Evolutionary conservation across 2,113 vertebrate genomes (phyloP).

Genomic region (Spilogale gracilis): DNA sequence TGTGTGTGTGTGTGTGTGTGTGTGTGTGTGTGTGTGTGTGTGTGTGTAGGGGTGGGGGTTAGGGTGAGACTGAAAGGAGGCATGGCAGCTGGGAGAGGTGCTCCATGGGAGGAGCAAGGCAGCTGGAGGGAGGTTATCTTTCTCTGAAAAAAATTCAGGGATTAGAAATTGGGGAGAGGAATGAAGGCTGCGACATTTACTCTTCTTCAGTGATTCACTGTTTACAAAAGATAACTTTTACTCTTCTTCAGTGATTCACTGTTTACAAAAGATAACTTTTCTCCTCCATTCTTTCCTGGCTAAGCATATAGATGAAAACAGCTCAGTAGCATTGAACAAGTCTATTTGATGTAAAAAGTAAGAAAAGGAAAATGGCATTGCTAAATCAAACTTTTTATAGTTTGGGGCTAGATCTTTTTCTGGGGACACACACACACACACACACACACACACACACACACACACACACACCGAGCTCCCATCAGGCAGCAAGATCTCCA

Average conservation of each 20-base stretch:
- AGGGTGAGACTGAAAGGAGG: not conserved
- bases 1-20: no score
- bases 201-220: not conserved
- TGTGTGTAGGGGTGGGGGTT: not conserved
- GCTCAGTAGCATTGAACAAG: not conserved
- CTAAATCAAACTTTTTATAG: not conserved
- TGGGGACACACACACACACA: not conserved
- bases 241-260: not conserved
- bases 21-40: no score
- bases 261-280: not conserved
- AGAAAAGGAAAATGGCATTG: not conserved
- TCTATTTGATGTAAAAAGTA: not conserved
- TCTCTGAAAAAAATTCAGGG: slow-evolving; percentile 51
- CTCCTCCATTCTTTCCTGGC: not conserved
- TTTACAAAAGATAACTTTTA: not conserved
- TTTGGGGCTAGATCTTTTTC: slow-evolving; percentile 23
- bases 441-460: not conserved
- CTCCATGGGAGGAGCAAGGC: not conserved
- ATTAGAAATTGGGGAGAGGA: slow-evolving; percentile 33
- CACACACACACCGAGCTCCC: not conserved
- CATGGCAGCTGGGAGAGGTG: not conserved
- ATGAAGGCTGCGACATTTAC: not conserved
- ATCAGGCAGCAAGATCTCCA: not conserved
- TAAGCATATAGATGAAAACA: slow-evolving; percentile 13
- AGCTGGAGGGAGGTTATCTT: not conserved